These are phyloP conservation scores for Penaeus vannamei DNA, from an alignment of 1,140 invertebrate species.

Conservation along the genomic window DNA sequence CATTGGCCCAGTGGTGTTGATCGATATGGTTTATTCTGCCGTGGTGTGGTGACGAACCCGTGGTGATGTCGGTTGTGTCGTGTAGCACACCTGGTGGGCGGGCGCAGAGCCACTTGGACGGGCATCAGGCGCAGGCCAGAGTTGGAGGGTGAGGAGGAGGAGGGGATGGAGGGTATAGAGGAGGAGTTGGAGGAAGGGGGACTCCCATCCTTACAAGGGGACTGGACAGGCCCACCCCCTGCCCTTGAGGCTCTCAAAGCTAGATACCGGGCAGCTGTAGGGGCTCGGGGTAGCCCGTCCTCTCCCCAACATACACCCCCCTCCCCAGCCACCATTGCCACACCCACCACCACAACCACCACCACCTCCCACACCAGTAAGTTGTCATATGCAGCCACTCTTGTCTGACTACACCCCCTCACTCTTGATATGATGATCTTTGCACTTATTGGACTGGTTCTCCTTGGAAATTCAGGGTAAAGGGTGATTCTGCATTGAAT, in stretches of 20 bases:
- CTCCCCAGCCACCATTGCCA: conserved; percentile 47
- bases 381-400: conserved; percentile 33
- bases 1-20: conserved; percentile 34
- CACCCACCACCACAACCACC: conserved; percentile 50
- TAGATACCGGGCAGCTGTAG: conserved; percentile 55
- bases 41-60: conserved; percentile 47
- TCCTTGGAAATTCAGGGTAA: no score
- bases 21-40: conserved; percentile 55
- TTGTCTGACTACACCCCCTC: conserved; percentile 49
- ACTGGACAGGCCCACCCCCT: conserved; percentile 51
- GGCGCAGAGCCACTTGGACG: conserved; percentile 52
- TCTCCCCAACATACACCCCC: conserved; percentile 40
- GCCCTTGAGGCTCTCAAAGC: conserved; percentile 56
- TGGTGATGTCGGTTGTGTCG: conserved; percentile 43
- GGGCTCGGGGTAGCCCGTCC: conserved; percentile 51
- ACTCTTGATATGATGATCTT: conserved; percentile 26
- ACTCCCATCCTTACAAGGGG: conserved; percentile 41
- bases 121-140: conserved; percentile 49
- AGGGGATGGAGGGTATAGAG: conserved; percentile 58
- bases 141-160: conserved; percentile 58
- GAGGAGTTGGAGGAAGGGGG: conserved; percentile 54
- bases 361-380: conserved; percentile 60
- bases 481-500: no score
- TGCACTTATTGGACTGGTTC: no score
- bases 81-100: conserved; percentile 55